Evolutionary conservation across 2,888 invertebrate species (phyloP).

Genomic region (Phyllotreta cruciferae): DNA sequence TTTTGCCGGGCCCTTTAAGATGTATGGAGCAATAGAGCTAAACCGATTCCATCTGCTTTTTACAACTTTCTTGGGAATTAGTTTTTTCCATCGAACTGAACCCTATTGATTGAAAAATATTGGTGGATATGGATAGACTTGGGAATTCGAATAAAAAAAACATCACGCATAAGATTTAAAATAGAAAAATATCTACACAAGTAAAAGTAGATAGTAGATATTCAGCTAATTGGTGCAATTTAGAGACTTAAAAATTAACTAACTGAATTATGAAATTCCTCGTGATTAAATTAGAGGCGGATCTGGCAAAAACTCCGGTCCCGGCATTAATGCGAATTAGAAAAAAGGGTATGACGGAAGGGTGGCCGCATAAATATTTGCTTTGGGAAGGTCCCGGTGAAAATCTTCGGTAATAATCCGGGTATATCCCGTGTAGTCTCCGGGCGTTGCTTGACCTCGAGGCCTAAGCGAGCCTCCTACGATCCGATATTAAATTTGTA

Average conservation of each 20-base stretch:
- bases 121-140: conserved; percentile 21
- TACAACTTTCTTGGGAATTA: conserved; percentile 31
- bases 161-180: not conserved
- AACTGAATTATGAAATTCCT: too few relatives aligned
- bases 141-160: conserved; percentile 28
- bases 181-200: not conserved
- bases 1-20: not conserved
- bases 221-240: too few relatives aligned
- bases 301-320: not conserved
- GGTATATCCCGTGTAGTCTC: conserved; percentile 47
- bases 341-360: conserved; percentile 3
- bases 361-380: conserved; percentile 40
- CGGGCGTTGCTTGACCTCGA: conserved; percentile 48
- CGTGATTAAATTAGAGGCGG: too few relatives aligned
- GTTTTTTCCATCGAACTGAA: conserved; percentile 25
- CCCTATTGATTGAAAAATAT: conserved; percentile 33
- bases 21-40: conserved; percentile 17
- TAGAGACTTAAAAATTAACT: too few relatives aligned
- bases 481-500: conserved; percentile 68
- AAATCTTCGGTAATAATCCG: conserved; percentile 54
- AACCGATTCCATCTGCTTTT: conserved; percentile 17
- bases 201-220: not conserved
- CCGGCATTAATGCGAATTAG: not conserved
- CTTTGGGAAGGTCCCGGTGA: conserved; percentile 41
- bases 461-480: conserved; percentile 52